Evolutionary conservation across 2,797 vertebrate genomes (phyloP).

Genomic region (Menidia menidia): DNA sequence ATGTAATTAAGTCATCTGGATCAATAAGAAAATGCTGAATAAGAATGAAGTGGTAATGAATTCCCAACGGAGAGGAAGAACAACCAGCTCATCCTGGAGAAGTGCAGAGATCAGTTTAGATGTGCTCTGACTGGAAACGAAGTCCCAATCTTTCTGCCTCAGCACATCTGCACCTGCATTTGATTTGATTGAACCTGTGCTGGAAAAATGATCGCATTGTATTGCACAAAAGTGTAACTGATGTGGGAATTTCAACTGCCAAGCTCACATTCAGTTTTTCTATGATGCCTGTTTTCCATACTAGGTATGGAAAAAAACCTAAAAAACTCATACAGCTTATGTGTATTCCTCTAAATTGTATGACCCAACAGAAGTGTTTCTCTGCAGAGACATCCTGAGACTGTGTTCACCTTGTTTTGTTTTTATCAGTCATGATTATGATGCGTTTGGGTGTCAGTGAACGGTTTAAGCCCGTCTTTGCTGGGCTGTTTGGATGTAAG

Average conservation of each 20-base stretch:
- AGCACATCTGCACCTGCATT: not conserved
- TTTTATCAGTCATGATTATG: not conserved
- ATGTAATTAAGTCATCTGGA: not conserved
- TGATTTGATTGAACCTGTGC: no score
- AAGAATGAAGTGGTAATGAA: not conserved
- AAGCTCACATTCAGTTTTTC: not conserved
- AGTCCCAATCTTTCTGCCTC: not conserved
- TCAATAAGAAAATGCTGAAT: conserved; percentile 31
- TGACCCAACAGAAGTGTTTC: not conserved
- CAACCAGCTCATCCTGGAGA: not conserved
- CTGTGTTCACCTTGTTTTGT: not conserved
- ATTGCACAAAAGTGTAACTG: no score
- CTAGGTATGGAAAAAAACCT: no score
- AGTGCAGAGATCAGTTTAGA: not conserved
- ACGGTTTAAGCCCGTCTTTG: no score
- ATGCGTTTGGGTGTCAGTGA: no score
- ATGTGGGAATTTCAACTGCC: no score
- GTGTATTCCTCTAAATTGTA: not conserved
- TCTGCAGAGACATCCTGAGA: not conserved
- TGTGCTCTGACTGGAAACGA: not conserved
- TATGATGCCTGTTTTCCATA: not conserved
- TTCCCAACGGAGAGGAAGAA: not conserved
- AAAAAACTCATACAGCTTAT: no score
- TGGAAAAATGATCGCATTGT: no score
- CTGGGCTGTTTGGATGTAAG: not conserved